These are phyloP conservation scores for Halcyon chelicuti DNA, from an alignment of 2,797 vertebrate species.

Conservation along the genomic window DNA sequence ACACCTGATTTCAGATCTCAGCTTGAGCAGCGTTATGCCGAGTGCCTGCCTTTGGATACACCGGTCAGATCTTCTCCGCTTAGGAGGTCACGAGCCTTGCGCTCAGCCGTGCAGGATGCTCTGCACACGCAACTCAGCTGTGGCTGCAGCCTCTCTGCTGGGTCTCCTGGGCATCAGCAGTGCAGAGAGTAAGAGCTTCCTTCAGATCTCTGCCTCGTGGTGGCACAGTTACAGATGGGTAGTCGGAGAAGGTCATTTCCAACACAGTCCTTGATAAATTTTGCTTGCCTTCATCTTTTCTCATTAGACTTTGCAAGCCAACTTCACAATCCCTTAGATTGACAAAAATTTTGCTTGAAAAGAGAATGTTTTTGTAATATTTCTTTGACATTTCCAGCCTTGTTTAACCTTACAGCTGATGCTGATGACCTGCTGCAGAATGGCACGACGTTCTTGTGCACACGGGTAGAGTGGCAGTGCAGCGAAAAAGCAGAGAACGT, in stretches of 20 bases:
- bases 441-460: background rate
- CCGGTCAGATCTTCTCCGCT: background rate
- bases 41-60: background rate
- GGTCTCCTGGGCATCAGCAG: background rate
- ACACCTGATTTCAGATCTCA: background rate
- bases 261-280: background rate
- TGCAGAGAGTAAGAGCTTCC: background rate
- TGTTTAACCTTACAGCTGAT: background rate
- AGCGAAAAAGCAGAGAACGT: fast-evolving
- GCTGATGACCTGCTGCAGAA: background rate
- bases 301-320: background rate
- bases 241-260: background rate
- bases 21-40: background rate
- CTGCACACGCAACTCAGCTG: background rate
- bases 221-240: background rate
- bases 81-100: background rate
- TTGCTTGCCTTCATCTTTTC: background rate
- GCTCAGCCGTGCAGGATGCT: background rate
- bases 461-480: fast-evolving
- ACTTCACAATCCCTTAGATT: background rate
- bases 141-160: background rate
- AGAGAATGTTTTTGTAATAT: background rate
- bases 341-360: background rate
- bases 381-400: background rate
- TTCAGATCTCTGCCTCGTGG: background rate